Evolutionary conservation across 1,140 invertebrate genomes (phyloP), one percentile per base, ranked within the genome.

Genomic region (Zaprionus africanus): DNA sequence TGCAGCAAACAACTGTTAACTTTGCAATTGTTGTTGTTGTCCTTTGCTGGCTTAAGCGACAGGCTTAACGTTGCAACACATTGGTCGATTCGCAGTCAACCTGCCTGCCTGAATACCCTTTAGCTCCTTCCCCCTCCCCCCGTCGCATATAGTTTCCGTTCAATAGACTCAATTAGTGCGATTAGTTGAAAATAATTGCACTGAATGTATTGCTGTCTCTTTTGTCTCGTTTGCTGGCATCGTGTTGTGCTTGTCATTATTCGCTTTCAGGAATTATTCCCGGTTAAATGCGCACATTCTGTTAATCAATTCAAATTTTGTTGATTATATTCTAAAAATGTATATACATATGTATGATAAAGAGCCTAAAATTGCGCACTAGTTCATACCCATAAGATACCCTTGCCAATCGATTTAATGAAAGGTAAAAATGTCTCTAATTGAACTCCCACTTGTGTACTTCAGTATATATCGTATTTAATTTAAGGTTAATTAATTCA

Each of bases 151-250:
- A 11, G 31, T 9, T 34, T 34, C 41, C 41, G 6, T 5, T 46
- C 46, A 51, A 51, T 51, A 12, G 19, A 19, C 46, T 22, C 46
- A 51, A 51, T 51, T 51, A 51, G 46, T 51, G 46, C 46, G 46
- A 51, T 51, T 24, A 51, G 46, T 51, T 51, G 46, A 24, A 19
- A 51, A 51, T 19, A 24, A 51, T 22, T 11, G 19, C 19, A 19
- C 4, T 22, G 46, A 24, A 51, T 22, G 5, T 51, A 22, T 51
- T 51, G 46, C 19, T 19, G n/a, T 43, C 41, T 17, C 19, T 51
- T 13, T 49, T 36, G 11, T 36, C 31, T 34, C 7, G 9, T 13
- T 38, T 38, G 36, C 15, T 38, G 36, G 3, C 36, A 11, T 34
- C 9, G 31, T 11, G 31, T 34, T 34, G 31, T 34, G 31, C 2